A percentile compares a stretch with the other conserved stretches of the same genome.
Evolutionary conservation across 2,888 invertebrate species (phyloP).

Genomic region (Acleris literana): DNA sequence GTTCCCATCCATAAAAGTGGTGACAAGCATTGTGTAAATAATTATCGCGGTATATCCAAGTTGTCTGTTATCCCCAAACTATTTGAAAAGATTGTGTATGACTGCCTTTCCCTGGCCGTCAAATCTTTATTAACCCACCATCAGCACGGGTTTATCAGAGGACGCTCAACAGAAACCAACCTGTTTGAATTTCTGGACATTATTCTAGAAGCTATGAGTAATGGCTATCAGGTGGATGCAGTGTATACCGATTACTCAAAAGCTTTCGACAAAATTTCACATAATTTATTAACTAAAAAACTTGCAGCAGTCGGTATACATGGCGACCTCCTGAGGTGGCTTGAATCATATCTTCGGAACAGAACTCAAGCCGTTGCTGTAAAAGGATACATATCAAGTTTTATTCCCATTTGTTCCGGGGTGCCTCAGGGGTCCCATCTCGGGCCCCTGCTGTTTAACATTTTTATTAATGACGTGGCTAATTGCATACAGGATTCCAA

Average conservation of each 20-base stretch:
- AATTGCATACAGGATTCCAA: slow-evolving; percentile 8
- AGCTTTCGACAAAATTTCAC: slow-evolving; percentile 31
- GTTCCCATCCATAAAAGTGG: not conserved
- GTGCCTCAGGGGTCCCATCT: slow-evolving; percentile 25
- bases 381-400: slow-evolving; percentile 13
- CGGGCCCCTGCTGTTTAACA: not conserved
- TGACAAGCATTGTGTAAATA: not conserved
- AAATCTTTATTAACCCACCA: not conserved
- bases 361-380: slow-evolving; percentile 8
- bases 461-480: slow-evolving; percentile 9
- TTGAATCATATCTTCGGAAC: slow-evolving; percentile 16
- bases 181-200: not conserved
- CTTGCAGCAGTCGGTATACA: slow-evolving; percentile 6
- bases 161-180: not conserved
- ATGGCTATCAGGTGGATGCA: slow-evolving; percentile 1
- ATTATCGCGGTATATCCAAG: not conserved
- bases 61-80: not conserved
- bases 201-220: not conserved
- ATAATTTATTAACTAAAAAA: slow-evolving; percentile 11
- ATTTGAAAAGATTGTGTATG: not conserved
- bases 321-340: slow-evolving; percentile 25
- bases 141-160: not conserved
- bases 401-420: slow-evolving; percentile 14
- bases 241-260: not conserved
- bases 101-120: not conserved